A percentile compares a stretch with the other conserved stretches of the same genome.
These are phyloP conservation scores for Drosophila melanica DNA, from an alignment of 1,140 invertebrate species.

Conservation along the genomic window DNA sequence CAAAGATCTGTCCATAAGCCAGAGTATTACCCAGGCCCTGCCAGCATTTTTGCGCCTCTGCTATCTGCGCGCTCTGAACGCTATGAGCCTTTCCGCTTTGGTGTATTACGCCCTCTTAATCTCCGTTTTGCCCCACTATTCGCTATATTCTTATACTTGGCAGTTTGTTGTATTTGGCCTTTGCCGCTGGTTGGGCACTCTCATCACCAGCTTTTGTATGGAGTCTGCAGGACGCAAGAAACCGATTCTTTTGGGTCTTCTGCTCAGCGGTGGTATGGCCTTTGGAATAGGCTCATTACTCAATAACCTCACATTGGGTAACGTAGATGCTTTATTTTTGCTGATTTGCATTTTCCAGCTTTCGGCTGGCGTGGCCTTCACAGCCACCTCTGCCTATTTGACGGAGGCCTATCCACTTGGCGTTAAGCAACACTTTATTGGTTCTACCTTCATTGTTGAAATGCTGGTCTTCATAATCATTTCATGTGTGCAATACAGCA, in stretches of 20 bases:
- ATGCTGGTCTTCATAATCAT: conserved; percentile 60
- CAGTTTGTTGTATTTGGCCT: conserved; percentile 32
- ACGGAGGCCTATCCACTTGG: conserved; percentile 60
- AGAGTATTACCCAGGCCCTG: conserved; percentile 46
- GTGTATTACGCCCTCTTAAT: conserved; percentile 4
- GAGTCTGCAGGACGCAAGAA: conserved; percentile 58
- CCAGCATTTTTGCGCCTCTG: conserved; percentile 34
- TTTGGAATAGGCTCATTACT: conserved; percentile 33
- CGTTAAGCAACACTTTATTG: conserved; percentile 62
- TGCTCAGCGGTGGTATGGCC: conserved; percentile 25
- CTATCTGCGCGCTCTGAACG: conserved; percentile 49
- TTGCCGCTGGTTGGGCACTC: conserved; percentile 29
- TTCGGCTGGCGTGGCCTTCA: conserved; percentile 53
- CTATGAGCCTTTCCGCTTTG: conserved; percentile 47
- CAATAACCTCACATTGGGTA: background rate
- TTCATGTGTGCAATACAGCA: background rate
- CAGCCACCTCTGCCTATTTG: conserved; percentile 47
- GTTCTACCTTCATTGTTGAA: conserved; percentile 53
- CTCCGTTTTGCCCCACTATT: background rate
- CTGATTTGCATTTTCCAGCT: conserved; percentile 39
- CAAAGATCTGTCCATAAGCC: conserved; percentile 23
- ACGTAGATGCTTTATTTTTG: background rate
- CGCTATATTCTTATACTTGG: rapidly evolving
- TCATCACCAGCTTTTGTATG: conserved; percentile 19
- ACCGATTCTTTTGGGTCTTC: conserved; percentile 38